phyloP scores from a whole-genome alignment of 1,140 invertebrate species.

The Berghia stephanieae region DNA sequence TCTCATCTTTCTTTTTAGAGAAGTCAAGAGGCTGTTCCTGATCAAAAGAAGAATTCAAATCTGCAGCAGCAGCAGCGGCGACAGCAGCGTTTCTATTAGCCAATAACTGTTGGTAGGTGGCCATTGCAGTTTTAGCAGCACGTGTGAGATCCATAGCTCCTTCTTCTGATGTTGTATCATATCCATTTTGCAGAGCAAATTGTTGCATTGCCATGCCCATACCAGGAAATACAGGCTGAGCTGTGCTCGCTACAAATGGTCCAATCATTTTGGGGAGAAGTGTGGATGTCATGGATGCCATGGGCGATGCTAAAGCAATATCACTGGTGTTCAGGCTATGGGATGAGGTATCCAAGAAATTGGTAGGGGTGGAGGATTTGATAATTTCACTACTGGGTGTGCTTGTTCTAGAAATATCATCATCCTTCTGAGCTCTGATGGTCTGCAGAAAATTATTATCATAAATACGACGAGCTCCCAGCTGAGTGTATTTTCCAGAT shows the following conservation, averaged over 20 bases:
- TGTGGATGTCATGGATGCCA: background rate
- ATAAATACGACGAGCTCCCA: conserved; percentile 30
- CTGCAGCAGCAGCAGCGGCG: background rate
- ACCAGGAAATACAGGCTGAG: conserved; percentile 39
- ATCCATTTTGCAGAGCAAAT: conserved; percentile 16
- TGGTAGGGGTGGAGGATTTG: conserved; percentile 24
- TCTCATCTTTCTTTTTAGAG: conserved; percentile 47
- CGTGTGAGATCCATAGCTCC: conserved; percentile 15
- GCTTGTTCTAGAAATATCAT: background rate
- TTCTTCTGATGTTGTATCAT: conserved; percentile 22
- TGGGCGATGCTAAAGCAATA: background rate
- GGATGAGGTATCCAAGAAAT: background rate
- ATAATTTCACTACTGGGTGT: background rate
- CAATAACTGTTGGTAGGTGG: too few relatives aligned
- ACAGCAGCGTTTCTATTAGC: background rate
- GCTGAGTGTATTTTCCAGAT: conserved; percentile 38
- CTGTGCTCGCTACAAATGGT: conserved; percentile 54
- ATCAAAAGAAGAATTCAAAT: background rate
- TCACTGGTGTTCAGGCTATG: background rate
- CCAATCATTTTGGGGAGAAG: conserved; percentile 57
- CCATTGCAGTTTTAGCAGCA: conserved; percentile 13
- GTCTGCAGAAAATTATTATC: conserved; percentile 22
- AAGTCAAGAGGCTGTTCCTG: conserved; percentile 60
- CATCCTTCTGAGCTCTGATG: conserved; percentile 29
- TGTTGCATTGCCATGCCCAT: conserved; percentile 8